A percentile compares a stretch with the other conserved stretches of the same genome.
phyloP scores from a whole-genome alignment of 2,113 vertebrate genomes.

The Anhinga rufa region DNA sequence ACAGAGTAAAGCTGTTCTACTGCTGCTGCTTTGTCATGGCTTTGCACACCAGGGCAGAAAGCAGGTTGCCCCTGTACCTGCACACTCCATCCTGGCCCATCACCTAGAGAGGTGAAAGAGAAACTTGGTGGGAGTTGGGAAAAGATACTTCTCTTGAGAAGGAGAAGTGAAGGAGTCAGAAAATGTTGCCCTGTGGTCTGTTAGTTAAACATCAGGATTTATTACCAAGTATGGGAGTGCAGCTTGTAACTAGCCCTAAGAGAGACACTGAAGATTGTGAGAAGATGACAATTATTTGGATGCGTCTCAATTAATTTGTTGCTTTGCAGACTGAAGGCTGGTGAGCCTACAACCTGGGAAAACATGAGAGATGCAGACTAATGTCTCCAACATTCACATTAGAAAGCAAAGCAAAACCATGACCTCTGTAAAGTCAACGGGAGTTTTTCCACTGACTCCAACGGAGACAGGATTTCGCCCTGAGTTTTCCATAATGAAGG shows the following conservation, averaged over 20 bases:
- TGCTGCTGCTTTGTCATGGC: not conserved
- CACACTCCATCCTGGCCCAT: not conserved
- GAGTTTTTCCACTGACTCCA: not conserved
- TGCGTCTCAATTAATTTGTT: not conserved
- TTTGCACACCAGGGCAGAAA: not conserved
- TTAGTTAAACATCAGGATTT: not conserved
- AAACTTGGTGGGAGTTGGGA: not conserved
- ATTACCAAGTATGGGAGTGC: not conserved
- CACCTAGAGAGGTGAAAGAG: not conserved
- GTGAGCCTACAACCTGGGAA: not conserved
- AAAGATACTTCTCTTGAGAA: not conserved
- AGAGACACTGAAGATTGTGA: not conserved
- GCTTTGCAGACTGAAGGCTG: not conserved
- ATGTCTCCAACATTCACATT: not conserved
- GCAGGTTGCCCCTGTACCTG: not conserved
- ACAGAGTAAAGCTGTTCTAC: not conserved
- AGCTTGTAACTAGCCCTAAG: not conserved
- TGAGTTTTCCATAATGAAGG: not conserved
- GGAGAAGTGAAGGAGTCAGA: not conserved
- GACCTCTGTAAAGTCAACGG: not conserved
- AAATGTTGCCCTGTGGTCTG: not conserved
- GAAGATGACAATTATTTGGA: not conserved
- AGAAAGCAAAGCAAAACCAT: not conserved
- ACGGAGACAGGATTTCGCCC: not conserved
- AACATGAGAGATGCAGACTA: accelerated